Evolutionary conservation across 2,888 invertebrate genomes (phyloP).

Genomic region (Lathronympha strigana): DNA sequence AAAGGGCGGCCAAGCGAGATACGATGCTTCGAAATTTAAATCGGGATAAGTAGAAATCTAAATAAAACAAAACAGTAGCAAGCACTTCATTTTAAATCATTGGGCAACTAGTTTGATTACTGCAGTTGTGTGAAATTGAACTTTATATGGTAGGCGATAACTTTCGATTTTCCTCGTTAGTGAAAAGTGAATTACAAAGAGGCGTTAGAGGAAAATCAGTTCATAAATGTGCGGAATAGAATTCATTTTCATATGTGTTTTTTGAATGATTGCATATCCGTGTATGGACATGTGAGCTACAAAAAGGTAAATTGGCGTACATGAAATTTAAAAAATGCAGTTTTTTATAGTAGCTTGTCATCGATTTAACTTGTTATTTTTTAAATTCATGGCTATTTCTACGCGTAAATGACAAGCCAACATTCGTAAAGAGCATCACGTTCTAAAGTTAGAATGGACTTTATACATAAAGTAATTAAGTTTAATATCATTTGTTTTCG

Average conservation of each 20-base stretch:
- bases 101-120: conserved; percentile 37
- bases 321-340: not conserved
- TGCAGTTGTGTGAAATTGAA: conserved; percentile 7
- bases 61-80: conserved; percentile 53
- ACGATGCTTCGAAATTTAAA: not conserved
- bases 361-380: conserved; percentile 2
- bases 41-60: conserved; percentile 52
- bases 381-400: not conserved
- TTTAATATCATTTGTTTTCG: not conserved
- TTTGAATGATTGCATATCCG: not conserved
- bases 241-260: not conserved
- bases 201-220: not conserved
- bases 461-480: not conserved
- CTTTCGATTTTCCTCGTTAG: not conserved
- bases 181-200: conserved; percentile 6
- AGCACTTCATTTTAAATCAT: conserved; percentile 39
- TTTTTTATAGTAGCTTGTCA: conserved; percentile 5
- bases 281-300: conserved; percentile 4
- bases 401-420: not conserved
- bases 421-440: not conserved
- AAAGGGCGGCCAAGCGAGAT: not conserved
- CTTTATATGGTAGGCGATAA: conserved; percentile 7
- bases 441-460: not conserved
- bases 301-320: conserved; percentile 24
- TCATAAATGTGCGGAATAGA: not conserved